Base-by-base conservation (phyloP, 64 coral and sea anemone species). In the Montipora efflorescens region DNA sequence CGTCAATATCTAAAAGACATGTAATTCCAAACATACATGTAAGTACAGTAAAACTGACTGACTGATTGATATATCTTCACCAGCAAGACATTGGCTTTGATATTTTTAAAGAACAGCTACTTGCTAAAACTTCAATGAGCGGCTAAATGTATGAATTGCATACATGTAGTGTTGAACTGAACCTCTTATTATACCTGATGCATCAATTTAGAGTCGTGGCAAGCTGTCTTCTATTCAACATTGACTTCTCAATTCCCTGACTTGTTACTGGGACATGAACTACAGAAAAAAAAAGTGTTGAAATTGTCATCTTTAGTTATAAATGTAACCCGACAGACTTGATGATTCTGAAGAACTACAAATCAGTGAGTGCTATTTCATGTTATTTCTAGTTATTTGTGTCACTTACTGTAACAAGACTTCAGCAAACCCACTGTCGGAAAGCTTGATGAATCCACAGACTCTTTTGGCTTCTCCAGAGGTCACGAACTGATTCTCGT, bases 401-500 rank as follows among this genome's bases (percentile, higher is more conserved):
- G 59, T 15, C 59, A 64, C 79, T 58, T 59, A 83, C 80, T 83
- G 80, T n/a, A 83, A 67, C 14, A 83, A 83, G 36, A 83, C 80
- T 59, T 83, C 61, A 67, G 52, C 80, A 55, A 58, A 83, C 80
- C 59, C n/a, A 51, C 36, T 83, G 52, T 83, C 80, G 4, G 80
- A 25, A 13, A 61, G 80, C 61, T 67, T 58, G 52, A 11, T 11
- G 18, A 8, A 83, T 58, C 49, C 80, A 9, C 6, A 46, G 14
- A 83, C 25, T 83, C 80, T 83, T 83, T 3, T 13, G 9, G 52
- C 52, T 67, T 59, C 80, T 67, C 80, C 80, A 83, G 25, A 12
- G 52, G 48, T 83, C 80, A 8, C 80, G 52, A 18, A 83, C 80
- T 7, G 80, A 83, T 83, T 83, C 50, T 67, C 36, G 12, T 59